phyloP scores from a whole-genome alignment of 2,888 invertebrate genomes.

The Helleia helle region DNA sequence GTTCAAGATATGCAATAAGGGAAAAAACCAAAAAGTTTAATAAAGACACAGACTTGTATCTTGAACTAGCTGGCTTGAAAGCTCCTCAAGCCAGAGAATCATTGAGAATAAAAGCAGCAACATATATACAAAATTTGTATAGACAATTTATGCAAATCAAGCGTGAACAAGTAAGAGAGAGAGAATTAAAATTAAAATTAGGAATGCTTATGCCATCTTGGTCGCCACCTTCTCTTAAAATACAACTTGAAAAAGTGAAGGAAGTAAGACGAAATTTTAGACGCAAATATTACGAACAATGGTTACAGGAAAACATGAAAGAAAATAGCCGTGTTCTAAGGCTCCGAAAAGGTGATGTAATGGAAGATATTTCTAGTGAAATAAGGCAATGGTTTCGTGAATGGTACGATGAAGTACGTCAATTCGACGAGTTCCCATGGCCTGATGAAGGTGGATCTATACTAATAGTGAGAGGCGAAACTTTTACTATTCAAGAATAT shows the following conservation, averaged over 20 bases:
- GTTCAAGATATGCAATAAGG: constrained; percentile 33
- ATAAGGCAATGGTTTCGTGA: constrained; percentile 82
- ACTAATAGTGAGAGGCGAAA: constrained; percentile 73
- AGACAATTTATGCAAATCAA: constrained; percentile 56
- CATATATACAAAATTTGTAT: constrained; percentile 43
- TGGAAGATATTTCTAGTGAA: constrained; percentile 84
- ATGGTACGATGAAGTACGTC: constrained; percentile 72
- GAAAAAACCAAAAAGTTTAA: constrained; percentile 34
- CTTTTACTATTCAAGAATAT: constrained; percentile 75
- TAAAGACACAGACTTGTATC: constrained; percentile 45
- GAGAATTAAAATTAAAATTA: constrained; percentile 56
- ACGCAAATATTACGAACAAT: constrained; percentile 54
- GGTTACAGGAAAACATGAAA: constrained; percentile 51
- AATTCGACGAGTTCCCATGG: constrained; percentile 83
- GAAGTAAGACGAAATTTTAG: constrained; percentile 57
- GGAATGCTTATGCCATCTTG: constrained; percentile 73
- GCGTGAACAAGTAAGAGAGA: constrained; percentile 44
- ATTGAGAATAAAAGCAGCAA: constrained; percentile 35
- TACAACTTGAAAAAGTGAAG: constrained; percentile 57
- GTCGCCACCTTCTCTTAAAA: constrained; percentile 52
- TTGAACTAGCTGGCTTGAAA: constrained; percentile 54
- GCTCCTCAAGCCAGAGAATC: constrained; percentile 34
- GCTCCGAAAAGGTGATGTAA: constrained; percentile 72
- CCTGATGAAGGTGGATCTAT: constrained; percentile 81
- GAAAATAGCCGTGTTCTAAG: constrained; percentile 66